Conservation (phyloP, 2,113 vertebrate species). For the Nothobranchius furzeri region DNA sequence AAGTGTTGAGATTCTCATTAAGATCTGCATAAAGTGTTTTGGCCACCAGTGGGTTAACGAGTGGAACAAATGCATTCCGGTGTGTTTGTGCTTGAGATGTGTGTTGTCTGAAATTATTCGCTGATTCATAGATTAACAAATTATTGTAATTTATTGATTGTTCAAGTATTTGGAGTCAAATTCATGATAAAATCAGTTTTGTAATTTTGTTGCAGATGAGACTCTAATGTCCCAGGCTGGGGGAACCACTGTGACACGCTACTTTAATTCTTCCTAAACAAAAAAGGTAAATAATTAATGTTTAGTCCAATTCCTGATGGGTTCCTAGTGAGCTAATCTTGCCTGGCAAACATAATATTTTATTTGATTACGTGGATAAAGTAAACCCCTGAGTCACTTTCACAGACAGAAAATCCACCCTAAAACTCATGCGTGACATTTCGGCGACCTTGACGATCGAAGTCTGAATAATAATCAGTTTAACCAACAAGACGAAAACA, state of each 20-base stretch:
- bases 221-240: conserved; percentile 14
- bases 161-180: conserved; percentile 1
- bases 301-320: conserved; percentile 28
- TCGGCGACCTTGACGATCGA: conserved; percentile 25
- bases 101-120: background rate
- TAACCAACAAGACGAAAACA: background rate
- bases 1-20: conserved; percentile 28
- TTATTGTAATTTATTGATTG: background rate
- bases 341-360: conserved; percentile 46
- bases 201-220: conserved; percentile 23
- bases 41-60: conserved; percentile 2
- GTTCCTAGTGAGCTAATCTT: conserved; percentile 42
- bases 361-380: conserved; percentile 29
- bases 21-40: conserved; percentile 6
- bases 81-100: background rate
- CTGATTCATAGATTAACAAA: conserved; percentile 1
- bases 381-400: conserved; percentile 5
- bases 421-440: conserved; percentile 10
- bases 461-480: background rate
- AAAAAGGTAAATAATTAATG: conserved; percentile 51
- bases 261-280: conserved; percentile 55
- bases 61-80: background rate
- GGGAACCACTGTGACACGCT: conserved; percentile 23
- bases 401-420: conserved; percentile 11
- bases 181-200: conserved; percentile 29